A percentile compares a stretch with the other conserved stretches of the same genome.
Conservation (phyloP, 2,888 invertebrate genomes). For the Drosophila cognata region DNA sequence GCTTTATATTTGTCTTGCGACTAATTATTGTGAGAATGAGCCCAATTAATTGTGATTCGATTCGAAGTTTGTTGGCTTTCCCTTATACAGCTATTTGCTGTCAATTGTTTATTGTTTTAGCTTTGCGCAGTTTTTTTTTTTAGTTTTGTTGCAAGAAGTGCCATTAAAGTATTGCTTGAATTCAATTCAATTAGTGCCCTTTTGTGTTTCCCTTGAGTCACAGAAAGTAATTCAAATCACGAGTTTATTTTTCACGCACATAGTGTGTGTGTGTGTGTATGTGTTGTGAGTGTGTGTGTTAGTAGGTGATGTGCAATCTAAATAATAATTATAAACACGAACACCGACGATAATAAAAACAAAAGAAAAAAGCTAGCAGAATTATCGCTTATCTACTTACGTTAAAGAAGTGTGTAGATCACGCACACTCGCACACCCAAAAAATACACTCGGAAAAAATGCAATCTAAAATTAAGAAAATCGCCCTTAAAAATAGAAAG, state of each 20-base stretch:
- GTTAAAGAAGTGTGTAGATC: conserved; percentile 15
- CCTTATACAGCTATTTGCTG: conserved; percentile 8
- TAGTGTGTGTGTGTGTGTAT: conserved; percentile 6
- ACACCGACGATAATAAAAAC: conserved; percentile 49
- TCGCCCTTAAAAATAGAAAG: background rate
- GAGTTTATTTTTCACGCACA: conserved; percentile 33
- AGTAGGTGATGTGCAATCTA: conserved; percentile 41
- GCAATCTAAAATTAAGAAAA: background rate
- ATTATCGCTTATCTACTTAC: conserved; percentile 49
- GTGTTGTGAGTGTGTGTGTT: conserved; percentile 8
- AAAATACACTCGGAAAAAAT: conserved; percentile 18
- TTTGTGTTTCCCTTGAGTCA: conserved; percentile 5
- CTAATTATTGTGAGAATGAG: conserved; percentile 1
- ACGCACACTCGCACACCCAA: conserved; percentile 6
- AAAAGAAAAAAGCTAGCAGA: conserved; percentile 44
- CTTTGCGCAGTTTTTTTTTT: conserved; percentile 32
- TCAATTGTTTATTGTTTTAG: conserved; percentile 15
- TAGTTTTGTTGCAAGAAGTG: background rate
- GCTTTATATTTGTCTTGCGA: background rate
- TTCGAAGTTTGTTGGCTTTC: background rate
- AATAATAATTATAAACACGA: conserved; percentile 60
- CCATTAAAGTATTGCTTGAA: background rate
- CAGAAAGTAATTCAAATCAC: conserved; percentile 40
- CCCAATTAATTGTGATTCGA: background rate
- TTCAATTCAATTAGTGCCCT: background rate